Percentiles rank a stretch among this genome's conserved stretches.
Conservation (phyloP, 1,140 invertebrate species). For the Drosophila kikkawai region DNA sequence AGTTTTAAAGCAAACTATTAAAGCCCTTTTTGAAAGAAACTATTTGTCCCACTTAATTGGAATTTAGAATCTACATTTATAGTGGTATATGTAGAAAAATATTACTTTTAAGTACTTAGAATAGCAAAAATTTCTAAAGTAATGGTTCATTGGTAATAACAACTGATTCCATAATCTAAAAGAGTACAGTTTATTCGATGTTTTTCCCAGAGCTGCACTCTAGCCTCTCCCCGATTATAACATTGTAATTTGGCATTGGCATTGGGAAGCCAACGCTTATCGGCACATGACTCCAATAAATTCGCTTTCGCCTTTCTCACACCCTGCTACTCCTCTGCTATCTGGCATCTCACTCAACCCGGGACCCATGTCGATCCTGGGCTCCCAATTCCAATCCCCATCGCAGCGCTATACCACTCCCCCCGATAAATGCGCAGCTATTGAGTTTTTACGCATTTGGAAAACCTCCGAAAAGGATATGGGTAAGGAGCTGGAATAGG, state of each 20-base stretch:
- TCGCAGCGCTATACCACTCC: background rate
- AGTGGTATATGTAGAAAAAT: too few relatives aligned
- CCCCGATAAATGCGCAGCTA: conserved; percentile 65
- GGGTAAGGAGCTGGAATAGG: conserved; percentile 9
- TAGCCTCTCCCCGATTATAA: conserved; percentile 39
- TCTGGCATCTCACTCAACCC: conserved; percentile 66
- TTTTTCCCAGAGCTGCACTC: too few relatives aligned
- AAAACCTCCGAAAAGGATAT: conserved; percentile 59
- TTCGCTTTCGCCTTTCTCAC: conserved; percentile 58
- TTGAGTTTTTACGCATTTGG: conserved; percentile 82
- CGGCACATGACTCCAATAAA: conserved; percentile 83
- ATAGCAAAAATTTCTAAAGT: too few relatives aligned
- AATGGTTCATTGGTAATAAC: too few relatives aligned
- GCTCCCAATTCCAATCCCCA: conserved; percentile 1
- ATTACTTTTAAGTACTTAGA: too few relatives aligned
- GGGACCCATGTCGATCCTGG: conserved; percentile 61
- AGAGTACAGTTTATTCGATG: background rate
- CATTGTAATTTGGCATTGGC: conserved; percentile 77
- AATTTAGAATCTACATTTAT: background rate
- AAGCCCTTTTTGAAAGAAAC: too few relatives aligned
- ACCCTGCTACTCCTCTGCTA: conserved; percentile 42
- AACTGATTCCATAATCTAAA: background rate
- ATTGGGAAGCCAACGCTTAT: conserved; percentile 71
- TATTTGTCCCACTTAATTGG: too few relatives aligned
- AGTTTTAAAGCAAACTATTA: too few relatives aligned